These are phyloP conservation scores for Bradypus variegatus DNA, from an alignment of 2,797 vertebrate species.

Conservation along the genomic window DNA sequence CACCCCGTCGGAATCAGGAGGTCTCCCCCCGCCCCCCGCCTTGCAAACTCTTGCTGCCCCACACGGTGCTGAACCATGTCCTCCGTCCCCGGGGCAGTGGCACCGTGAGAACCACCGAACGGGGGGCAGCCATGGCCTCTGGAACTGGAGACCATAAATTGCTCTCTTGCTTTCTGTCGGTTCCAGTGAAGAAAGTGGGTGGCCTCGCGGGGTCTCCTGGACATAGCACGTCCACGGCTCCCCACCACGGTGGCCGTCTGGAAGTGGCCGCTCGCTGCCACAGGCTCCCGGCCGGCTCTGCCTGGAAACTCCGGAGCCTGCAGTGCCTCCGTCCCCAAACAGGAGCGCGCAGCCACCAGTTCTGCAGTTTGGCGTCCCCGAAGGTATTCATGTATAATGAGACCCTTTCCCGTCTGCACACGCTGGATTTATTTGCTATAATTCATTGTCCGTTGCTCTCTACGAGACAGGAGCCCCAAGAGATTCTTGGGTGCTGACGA, in stretches of 20 bases:
- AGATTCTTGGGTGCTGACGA: background rate
- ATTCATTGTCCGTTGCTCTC: background rate
- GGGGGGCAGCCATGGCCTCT: background rate
- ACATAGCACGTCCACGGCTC: background rate
- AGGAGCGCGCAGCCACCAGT: background rate
- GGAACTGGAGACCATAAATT: background rate
- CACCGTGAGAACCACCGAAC: too few species aligned
- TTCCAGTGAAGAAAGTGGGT: background rate
- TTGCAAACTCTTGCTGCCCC: rapidly evolving
- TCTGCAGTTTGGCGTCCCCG: background rate
- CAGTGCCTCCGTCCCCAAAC: background rate
- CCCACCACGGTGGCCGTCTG: rapidly evolving
- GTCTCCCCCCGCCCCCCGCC: too few species aligned
- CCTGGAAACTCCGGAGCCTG: rapidly evolving
- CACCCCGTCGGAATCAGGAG: background rate
- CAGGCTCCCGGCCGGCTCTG: background rate
- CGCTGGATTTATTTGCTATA: background rate
- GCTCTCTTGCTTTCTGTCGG: background rate
- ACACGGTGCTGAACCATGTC: rapidly evolving
- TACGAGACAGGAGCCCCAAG: rapidly evolving
- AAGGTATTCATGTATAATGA: background rate
- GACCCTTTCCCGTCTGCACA: background rate
- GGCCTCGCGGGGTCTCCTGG: too few species aligned
- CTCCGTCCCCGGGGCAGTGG: background rate
- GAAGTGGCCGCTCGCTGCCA: background rate